Percentiles rank a stretch among this genome's conserved stretches.
Conservation (phyloP, 2,797 vertebrate species). For the Intellagama lesueurii region DNA sequence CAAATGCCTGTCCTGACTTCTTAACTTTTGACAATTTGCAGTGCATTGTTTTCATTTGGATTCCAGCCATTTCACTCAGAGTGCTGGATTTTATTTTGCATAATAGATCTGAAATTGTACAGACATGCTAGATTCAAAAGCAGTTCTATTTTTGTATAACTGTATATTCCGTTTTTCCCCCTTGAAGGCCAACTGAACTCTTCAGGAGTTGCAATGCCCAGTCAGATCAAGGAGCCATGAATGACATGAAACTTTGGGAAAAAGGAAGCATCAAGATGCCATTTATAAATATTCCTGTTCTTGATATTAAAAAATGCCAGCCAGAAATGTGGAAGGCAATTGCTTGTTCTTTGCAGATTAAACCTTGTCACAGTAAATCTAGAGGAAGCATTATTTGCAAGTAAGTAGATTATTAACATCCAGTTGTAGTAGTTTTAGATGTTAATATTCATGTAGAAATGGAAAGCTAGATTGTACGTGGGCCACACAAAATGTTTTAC, state of each 20-base stretch:
- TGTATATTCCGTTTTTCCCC: constrained; percentile 40
- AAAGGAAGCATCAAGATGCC: constrained; percentile 99
- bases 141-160: neutral
- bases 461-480: neutral
- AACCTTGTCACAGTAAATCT: constrained; percentile 97
- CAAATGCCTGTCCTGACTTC: too few relatives aligned
- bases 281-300: constrained; percentile 96
- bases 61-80: neutral
- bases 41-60: neutral
- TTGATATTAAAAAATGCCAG: constrained; percentile 94
- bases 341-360: constrained; percentile 96
- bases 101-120: neutral
- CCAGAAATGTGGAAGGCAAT: constrained; percentile 98
- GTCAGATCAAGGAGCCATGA: constrained; percentile 98
- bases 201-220: constrained; percentile 97
- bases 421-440: constrained; percentile 9
- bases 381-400: constrained; percentile 97
- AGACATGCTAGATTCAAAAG: neutral
- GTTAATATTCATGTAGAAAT: neutral
- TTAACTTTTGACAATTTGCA: too few relatives aligned
- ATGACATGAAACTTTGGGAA: constrained; percentile 98
- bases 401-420: constrained; percentile 78
- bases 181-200: constrained; percentile 93
- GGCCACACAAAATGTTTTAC: neutral
- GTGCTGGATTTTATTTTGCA: neutral